A percentile compares a stretch with the other conserved stretches of the same genome.
Conservation (phyloP, 2,888 invertebrate genomes). For the Falcaria lacertinaria region DNA sequence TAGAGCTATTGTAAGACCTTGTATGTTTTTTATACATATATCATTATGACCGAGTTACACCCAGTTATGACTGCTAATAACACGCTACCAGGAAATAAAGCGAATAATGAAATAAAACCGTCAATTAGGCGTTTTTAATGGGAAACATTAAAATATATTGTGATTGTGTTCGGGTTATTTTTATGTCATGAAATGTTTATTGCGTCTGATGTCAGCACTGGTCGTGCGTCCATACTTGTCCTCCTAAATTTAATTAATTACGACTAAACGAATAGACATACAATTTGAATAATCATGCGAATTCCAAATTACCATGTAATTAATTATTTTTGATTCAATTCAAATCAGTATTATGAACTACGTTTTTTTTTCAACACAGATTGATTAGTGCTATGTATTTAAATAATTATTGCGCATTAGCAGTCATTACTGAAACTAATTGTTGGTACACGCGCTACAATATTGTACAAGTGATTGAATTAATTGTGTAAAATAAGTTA, state of each 20-base stretch:
- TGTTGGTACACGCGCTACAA: too few species aligned
- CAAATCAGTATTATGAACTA: too few species aligned
- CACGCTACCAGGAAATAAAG: constrained; percentile 28
- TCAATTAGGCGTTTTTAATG: neutral
- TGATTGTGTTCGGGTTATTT: neutral
- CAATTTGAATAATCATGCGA: neutral
- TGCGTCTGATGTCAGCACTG: neutral
- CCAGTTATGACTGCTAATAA: constrained; percentile 42
- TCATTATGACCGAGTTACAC: too few species aligned
- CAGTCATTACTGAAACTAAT: neutral
- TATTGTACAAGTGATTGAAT: too few species aligned
- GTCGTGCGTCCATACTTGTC: neutral
- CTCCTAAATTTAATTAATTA: neutral
- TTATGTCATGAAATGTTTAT: neutral
- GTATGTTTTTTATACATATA: too few species aligned
- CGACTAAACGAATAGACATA: too few species aligned
- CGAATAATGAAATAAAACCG: constrained; percentile 30
- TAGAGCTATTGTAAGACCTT: constrained; percentile 13
- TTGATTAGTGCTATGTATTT: too few species aligned
- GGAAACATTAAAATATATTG: neutral
- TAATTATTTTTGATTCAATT: too few species aligned
- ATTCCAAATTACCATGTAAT: too few species aligned
- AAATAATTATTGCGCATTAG: too few species aligned
- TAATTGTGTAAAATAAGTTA: too few species aligned
- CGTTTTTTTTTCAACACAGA: too few species aligned